Conservation (phyloP, 1,140 invertebrate species). For the Panagrolaimus sp. region DNA sequence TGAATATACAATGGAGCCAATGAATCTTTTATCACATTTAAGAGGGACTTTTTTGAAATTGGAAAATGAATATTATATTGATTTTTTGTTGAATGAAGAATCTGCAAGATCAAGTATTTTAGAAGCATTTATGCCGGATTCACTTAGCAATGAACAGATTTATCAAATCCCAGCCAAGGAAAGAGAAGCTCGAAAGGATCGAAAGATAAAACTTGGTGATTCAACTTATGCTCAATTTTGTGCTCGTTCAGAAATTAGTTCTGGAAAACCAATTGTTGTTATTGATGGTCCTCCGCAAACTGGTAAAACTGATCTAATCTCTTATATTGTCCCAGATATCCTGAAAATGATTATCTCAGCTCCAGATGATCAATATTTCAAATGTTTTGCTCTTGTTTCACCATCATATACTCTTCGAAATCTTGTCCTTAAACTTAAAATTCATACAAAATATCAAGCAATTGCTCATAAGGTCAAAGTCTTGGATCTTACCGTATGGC, state of each 20-base stretch:
- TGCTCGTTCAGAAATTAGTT: neutral
- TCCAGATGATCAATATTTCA: neutral
- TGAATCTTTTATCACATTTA: neutral
- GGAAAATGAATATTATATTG: neutral
- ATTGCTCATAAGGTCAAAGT: neutral
- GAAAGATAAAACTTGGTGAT: neutral
- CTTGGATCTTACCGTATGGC: neutral
- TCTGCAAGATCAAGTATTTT: neutral
- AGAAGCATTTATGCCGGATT: neutral
- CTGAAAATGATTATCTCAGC: neutral
- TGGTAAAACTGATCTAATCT: neutral
- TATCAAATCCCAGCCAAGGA: too few relatives aligned
- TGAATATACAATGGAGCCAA: neutral
- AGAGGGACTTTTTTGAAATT: neutral
- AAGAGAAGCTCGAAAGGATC: too few relatives aligned
- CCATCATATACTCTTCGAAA: neutral
- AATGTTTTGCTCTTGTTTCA: constrained; percentile 12
- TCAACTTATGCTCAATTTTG: neutral
- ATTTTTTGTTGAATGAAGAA: neutral
- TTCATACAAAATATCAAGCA: neutral
- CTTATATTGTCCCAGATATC: neutral
- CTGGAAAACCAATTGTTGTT: neutral
- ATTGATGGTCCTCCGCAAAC: neutral
- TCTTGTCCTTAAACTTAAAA: neutral
- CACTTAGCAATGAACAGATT: too few relatives aligned